Conservation (phyloP, 2,888 invertebrate species). For the Psococerastis gibbosa region DNA sequence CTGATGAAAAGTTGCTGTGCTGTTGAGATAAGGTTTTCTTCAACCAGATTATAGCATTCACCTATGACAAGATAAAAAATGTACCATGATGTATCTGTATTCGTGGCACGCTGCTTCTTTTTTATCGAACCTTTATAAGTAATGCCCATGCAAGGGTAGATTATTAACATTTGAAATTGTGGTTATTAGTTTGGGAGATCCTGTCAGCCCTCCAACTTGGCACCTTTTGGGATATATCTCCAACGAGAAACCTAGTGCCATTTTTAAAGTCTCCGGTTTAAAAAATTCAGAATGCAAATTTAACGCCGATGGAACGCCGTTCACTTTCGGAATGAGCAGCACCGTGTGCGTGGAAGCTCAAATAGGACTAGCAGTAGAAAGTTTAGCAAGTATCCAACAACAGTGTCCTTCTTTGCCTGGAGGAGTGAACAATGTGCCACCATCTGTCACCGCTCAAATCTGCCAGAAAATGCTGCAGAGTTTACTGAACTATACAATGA, state of each 20-base stretch:
- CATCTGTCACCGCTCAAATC: neutral
- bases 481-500: conserved; percentile 80
- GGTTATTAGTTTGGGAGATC: conserved; percentile 91
- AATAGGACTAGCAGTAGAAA: conserved; percentile 66
- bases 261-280: conserved; percentile 81
- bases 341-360: conserved; percentile 46
- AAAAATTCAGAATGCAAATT: conserved; percentile 45
- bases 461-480: conserved; percentile 74
- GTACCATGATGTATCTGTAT: too few relatives aligned
- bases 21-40: too few relatives aligned
- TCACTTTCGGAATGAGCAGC: neutral
- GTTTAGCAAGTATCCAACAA: conserved; percentile 29
- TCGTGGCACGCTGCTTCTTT: too few relatives aligned
- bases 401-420: conserved; percentile 17
- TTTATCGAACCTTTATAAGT: too few relatives aligned
- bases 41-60: too few relatives aligned
- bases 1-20: too few relatives aligned
- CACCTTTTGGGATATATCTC: conserved; percentile 82
- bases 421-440: neutral
- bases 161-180: too few relatives aligned
- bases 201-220: conserved; percentile 78
- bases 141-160: too few relatives aligned
- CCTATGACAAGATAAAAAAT: too few relatives aligned
- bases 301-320: conserved; percentile 8
- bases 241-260: conserved; percentile 89